Evolutionary conservation across 2,888 invertebrate species (phyloP), one percentile per base, ranked within the genome.

Genomic region (Masnerella sp.): DNA sequence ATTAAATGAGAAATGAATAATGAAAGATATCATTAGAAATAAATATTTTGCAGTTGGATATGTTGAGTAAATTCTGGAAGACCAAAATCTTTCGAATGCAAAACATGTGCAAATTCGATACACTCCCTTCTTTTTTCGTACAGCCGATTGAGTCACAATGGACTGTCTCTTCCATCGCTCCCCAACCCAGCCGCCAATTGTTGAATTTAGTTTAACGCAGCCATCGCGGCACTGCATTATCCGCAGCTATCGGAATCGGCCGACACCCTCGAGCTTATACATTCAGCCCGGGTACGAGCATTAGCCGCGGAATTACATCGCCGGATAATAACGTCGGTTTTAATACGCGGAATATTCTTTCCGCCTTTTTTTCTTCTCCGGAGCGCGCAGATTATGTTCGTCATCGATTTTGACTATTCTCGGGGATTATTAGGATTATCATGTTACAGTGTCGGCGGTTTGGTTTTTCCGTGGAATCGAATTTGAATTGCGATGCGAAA

Each of bases 271-370:
- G 12, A 32, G 25, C 43, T 61, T 54, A 61, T 61, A 32, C 61
- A 49, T 49, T 56, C 70, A 49, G 5, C 32, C 3, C 15, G 34
- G 56, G 17, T 49, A 49, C 62, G 38, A 11, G 56, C 42, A 42
- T 56, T 38, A 56, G 56, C 56, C 43, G 56, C 15, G 42, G 56
- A 56, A 62, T 71, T 71, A 58, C 58, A 51, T 45, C 58, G 49
- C n/a, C 12, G 62, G 49, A 64, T 71, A 58, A 71, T 71, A 71
- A 51, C 45, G 45, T 51, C 51, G 51, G 12, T 58, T 70, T 61
- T 70, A 70, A 70, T 64, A 49, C 42, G 42, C 62, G 14, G 11
- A 36, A 36, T 20, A 20, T 17, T 45, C 40, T 62, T 49, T 20
- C 25, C 42, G 22, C 32, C 28, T 62, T 51, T 42, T 40, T 15